Conservation (phyloP, 2,888 invertebrate genomes). For the Apomyelois bistriatella region DNA sequence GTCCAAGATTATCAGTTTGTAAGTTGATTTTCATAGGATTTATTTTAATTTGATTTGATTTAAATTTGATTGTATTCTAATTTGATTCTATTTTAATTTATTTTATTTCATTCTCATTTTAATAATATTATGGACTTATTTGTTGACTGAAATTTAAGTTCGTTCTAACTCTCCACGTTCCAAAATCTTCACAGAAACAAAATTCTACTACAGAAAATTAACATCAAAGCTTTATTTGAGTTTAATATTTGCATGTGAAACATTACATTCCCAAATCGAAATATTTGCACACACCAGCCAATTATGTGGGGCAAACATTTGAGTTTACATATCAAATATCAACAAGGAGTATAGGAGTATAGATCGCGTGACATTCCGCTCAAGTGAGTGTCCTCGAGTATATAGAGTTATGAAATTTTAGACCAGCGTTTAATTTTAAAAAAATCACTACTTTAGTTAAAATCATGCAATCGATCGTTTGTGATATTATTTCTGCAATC, state of each 20-base stretch:
- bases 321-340: slow-evolving; percentile 4
- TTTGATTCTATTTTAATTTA: no score
- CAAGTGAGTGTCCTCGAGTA: slow-evolving; percentile 1
- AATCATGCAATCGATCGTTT: no score
- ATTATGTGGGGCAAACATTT: slow-evolving; percentile 4
- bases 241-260: slow-evolving; percentile 1
- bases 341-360: slow-evolving; percentile 5
- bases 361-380: slow-evolving; percentile 4
- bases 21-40: no score
- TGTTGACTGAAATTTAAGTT: no score
- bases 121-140: no score
- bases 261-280: slow-evolving; percentile 6
- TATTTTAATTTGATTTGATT: no score
- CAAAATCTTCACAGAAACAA: neutral
- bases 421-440: neutral
- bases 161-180: neutral
- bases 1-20: no score
- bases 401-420: neutral
- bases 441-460: no score
- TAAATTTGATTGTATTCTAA: no score
- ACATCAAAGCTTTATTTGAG: slow-evolving; percentile 1
- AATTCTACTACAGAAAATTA: neutral
- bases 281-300: slow-evolving; percentile 6
- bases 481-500: no score
- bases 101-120: no score